Base-by-base conservation (phyloP, 2,113 vertebrate genomes). In the Dasypus novemcinctus region DNA sequence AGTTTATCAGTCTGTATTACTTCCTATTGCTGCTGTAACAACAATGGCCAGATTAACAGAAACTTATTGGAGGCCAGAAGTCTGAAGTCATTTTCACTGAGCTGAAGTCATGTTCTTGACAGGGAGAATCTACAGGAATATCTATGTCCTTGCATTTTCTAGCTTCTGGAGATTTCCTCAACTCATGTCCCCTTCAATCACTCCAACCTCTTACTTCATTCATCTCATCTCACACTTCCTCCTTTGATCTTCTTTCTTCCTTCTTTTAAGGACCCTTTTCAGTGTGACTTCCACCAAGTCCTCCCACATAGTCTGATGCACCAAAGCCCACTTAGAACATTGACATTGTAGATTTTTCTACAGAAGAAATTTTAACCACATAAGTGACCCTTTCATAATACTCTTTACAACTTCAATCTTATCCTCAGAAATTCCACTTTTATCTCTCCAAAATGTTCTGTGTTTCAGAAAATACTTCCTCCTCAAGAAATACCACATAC, bases 221-320 rank as follows among this genome's bases (percentile, higher is more conserved):
- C 79, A 41, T 36, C 33, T 41, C 21, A 38, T 36, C 13, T 43
- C 31, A 18, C n/a, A 33, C 4, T 49, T 72, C 31, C 43, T 88
- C 4, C 41, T 92, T 23, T 41, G 8, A 79, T n/a, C 43, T 36
- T 7, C 15, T 38, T 4, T 0, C 8, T 36, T 71, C 12, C 29
- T 9, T 57, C 21, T 78, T 64, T 3, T 66, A 27, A 80, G 38
- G 36, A 57, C 59, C 25, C 36, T 85, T 59, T 25, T 17, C 27
- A 31, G 0, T 33, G 11, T 1, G 0, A 4, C 36, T n/a, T 41
- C 27, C 0, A 0, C 12, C 6, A 23, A 2, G 11, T 27, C 2
- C 36, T 17, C 13, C 61, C 17, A 9, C 9, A 4, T 46, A n/a
- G n/a, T 83, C 25, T 63, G 68, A 43, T 11, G 25, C 14, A 31